Evolutionary conservation across 1,140 invertebrate species (phyloP).

Genomic region (Bombyx mandarina): DNA sequence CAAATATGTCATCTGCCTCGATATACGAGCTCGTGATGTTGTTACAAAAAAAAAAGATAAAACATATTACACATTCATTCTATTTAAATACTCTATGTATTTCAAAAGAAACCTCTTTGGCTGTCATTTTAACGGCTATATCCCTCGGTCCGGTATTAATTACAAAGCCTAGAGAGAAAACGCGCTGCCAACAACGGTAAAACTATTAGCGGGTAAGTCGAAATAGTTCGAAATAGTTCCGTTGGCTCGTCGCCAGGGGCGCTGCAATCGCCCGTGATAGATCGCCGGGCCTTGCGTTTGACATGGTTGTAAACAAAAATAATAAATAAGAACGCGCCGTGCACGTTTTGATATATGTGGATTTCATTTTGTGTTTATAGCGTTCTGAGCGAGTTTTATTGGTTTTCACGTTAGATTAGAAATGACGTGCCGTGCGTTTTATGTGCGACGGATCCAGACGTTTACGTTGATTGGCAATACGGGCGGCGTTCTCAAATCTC

Average conservation of each 20-base stretch:
- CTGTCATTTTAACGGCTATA: constrained; percentile 20
- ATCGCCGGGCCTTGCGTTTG: constrained; percentile 45
- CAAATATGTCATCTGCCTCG: constrained; percentile 10
- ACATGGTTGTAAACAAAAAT: constrained; percentile 57
- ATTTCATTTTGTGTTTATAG: constrained; percentile 37
- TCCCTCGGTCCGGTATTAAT: constrained; percentile 37
- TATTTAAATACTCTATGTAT: constrained; percentile 8
- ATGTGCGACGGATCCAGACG: constrained; percentile 29
- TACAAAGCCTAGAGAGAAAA: constrained; percentile 36
- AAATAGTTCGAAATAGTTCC: constrained; percentile 55
- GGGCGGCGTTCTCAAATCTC: constrained; percentile 9
- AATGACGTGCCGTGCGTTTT: constrained; percentile 27
- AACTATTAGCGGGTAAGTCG: constrained; percentile 46
- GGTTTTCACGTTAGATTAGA: constrained; percentile 45
- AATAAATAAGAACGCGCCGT: constrained; percentile 40
- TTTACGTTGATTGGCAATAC: constrained; percentile 22
- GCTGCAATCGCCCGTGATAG: constrained; percentile 33
- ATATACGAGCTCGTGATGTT: constrained; percentile 6
- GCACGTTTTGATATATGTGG: constrained; percentile 46
- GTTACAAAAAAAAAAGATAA: constrained; percentile 1
- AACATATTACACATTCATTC: constrained; percentile 3
- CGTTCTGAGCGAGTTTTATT: constrained; percentile 37
- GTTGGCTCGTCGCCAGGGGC: constrained; percentile 48
- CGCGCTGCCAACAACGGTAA: constrained; percentile 32
- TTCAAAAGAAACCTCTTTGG: constrained; percentile 8